Conservation (phyloP, 2,797 vertebrate genomes). For the Fistularia commersonii region DNA sequence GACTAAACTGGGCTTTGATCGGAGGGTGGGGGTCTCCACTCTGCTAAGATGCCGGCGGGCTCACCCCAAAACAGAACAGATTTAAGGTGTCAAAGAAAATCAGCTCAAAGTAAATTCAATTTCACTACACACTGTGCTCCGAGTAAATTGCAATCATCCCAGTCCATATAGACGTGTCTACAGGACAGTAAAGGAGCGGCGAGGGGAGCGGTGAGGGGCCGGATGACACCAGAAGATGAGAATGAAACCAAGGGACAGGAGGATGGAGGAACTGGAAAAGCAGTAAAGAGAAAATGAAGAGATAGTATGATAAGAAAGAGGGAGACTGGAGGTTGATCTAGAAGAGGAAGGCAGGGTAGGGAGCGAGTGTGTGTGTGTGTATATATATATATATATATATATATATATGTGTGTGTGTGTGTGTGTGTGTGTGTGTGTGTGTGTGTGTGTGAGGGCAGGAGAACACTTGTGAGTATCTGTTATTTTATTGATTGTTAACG, state of each 20-base stretch:
- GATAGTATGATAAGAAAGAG: conserved; percentile 52
- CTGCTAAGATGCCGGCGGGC: conserved; percentile 61
- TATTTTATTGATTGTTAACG: conserved; percentile 76
- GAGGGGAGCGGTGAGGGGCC: conserved; percentile 14
- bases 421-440: conserved; percentile 5
- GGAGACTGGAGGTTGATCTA: conserved; percentile 46
- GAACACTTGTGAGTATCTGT: conserved; percentile 58
- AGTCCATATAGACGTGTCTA: conserved; percentile 55
- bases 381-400: conserved; percentile 18
- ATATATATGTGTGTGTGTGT: conserved; percentile 13
- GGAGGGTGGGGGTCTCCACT: conserved; percentile 68
- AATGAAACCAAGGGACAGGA: conserved; percentile 24
- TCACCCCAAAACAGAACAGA: conserved; percentile 69
- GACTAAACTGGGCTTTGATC: conserved; percentile 72
- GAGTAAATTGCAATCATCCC: conserved; percentile 58
- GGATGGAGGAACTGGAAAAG: conserved; percentile 28
- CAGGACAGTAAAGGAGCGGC: conserved; percentile 41
- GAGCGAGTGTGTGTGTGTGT: conserved; percentile 17
- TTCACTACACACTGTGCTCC: conserved; percentile 59
- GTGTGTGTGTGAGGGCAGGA: neutral
- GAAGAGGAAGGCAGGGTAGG: conserved; percentile 28
- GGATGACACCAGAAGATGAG: conserved; percentile 39
- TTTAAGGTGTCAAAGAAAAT: conserved; percentile 73
- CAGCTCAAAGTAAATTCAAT: conserved; percentile 69
- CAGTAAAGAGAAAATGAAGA: conserved; percentile 53